Conservation (phyloP, 2,113 vertebrate species). For the Chinchilla lanigera region DNA sequence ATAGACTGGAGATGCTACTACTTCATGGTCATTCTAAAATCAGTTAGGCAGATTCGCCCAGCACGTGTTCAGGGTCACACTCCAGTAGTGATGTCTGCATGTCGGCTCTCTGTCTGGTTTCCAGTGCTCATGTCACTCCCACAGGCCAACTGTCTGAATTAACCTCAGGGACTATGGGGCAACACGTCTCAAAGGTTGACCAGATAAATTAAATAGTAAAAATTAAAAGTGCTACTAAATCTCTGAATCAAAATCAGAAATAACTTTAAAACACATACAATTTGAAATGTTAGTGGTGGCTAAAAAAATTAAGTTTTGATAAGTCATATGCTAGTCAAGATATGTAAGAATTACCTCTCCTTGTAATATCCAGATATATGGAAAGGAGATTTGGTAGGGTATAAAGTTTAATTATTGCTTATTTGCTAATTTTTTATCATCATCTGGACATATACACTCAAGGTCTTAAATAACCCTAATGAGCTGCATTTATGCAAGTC, state of each 20-base stretch:
- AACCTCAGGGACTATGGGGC: background rate
- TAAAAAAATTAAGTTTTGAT: conserved; percentile 36
- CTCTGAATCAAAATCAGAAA: conserved; percentile 50
- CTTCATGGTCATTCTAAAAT: background rate
- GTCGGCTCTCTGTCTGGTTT: background rate
- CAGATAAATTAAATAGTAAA: conserved; percentile 12
- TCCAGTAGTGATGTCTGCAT: background rate
- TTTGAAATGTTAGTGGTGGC: background rate
- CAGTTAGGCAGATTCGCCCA: conserved; percentile 9
- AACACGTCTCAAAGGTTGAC: background rate
- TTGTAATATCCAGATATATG: background rate
- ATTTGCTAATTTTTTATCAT: conserved; percentile 45
- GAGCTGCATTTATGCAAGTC: conserved; percentile 76
- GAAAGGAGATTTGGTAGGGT: background rate
- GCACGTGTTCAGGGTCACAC: background rate
- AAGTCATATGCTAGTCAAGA: conserved; percentile 24
- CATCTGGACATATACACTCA: background rate
- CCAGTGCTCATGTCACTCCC: background rate
- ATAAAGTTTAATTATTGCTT: conserved; percentile 40
- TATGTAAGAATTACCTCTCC: background rate
- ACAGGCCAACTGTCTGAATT: background rate
- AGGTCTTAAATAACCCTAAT: conserved; percentile 68
- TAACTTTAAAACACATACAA: background rate
- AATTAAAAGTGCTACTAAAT: background rate
- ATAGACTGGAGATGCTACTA: background rate